Percentiles rank a stretch among this genome's conserved stretches.
phyloP scores from a whole-genome alignment of 2,888 invertebrate genomes.

The Acleris literana region DNA sequence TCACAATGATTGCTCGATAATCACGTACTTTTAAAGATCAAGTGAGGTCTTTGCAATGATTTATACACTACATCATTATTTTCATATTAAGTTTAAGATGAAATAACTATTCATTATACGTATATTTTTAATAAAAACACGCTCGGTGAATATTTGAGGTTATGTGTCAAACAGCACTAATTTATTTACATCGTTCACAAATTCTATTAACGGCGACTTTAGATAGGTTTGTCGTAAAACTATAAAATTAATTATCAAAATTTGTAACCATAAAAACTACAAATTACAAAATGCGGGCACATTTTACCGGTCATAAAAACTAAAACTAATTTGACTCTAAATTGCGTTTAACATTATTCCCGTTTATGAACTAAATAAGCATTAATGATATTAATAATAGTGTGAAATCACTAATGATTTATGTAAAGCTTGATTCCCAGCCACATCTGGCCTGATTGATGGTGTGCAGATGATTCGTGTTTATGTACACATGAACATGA shows the following conservation, averaged over 20 bases:
- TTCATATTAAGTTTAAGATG: too few species aligned
- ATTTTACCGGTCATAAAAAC: slow-evolving; percentile 20
- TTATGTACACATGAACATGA: slow-evolving; percentile 10
- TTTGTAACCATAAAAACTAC: slow-evolving; percentile 22
- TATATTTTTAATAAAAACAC: too few species aligned
- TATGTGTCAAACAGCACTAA: too few species aligned
- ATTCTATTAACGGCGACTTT: too few species aligned
- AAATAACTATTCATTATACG: too few species aligned
- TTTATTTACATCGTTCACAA: too few species aligned
- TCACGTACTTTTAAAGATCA: too few species aligned
- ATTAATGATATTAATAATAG: slow-evolving; percentile 13
- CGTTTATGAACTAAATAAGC: slow-evolving; percentile 20
- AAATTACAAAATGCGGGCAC: slow-evolving; percentile 30
- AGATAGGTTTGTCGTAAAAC: too few species aligned
- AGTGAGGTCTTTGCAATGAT: too few species aligned
- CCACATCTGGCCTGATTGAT: slow-evolving; percentile 34
- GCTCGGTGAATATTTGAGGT: too few species aligned
- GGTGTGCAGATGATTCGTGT: slow-evolving; percentile 27
- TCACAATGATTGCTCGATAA: too few species aligned
- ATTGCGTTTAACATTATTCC: slow-evolving; percentile 22
- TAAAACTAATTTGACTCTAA: slow-evolving; percentile 25
- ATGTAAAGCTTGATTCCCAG: slow-evolving; percentile 11
- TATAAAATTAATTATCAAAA: slow-evolving; percentile 32
- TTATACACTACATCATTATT: too few species aligned
- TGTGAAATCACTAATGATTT: slow-evolving; percentile 17